Conservation (phyloP, 2,113 vertebrate genomes). For the Pao palembangensis region DNA sequence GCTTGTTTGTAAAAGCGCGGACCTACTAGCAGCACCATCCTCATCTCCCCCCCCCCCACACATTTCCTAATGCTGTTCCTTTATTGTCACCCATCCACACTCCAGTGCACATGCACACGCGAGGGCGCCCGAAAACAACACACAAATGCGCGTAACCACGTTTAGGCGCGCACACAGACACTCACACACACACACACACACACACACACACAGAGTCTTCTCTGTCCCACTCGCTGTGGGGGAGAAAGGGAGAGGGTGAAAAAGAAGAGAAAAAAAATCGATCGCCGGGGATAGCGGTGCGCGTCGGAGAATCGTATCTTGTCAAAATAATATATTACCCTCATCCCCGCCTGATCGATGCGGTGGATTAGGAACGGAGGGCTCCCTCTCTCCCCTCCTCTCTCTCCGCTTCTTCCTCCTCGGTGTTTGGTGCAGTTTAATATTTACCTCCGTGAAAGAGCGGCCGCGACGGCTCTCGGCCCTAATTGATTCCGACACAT, state of each 20-base stretch:
- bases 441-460: conserved; percentile 87
- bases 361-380: conserved; percentile 90
- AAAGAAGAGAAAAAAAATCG: conserved; percentile 81
- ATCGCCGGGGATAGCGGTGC: conserved; percentile 87
- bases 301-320: conserved; percentile 94
- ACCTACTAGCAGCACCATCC: conserved; percentile 61
- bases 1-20: conserved; percentile 64
- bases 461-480: conserved; percentile 79
- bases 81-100: conserved; percentile 72
- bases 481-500: conserved; percentile 88
- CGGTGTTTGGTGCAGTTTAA: conserved; percentile 83
- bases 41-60: conserved; percentile 66
- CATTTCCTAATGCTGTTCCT: conserved; percentile 73
- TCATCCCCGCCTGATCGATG: conserved; percentile 96
- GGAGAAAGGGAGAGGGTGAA: conserved; percentile 60
- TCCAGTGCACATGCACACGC: conserved; percentile 61
- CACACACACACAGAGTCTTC: too few species aligned
- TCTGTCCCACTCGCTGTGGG: conserved; percentile 76
- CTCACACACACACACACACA: conserved; percentile 32
- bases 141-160: conserved; percentile 22
- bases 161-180: conserved; percentile 4
- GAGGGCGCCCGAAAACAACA: conserved; percentile 39
- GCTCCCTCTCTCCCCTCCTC: conserved; percentile 60
- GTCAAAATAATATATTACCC: conserved; percentile 99
- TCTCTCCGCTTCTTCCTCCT: conserved; percentile 59